Base-by-base conservation (phyloP, 1,140 invertebrate genomes). In the Heliconius congener region DNA sequence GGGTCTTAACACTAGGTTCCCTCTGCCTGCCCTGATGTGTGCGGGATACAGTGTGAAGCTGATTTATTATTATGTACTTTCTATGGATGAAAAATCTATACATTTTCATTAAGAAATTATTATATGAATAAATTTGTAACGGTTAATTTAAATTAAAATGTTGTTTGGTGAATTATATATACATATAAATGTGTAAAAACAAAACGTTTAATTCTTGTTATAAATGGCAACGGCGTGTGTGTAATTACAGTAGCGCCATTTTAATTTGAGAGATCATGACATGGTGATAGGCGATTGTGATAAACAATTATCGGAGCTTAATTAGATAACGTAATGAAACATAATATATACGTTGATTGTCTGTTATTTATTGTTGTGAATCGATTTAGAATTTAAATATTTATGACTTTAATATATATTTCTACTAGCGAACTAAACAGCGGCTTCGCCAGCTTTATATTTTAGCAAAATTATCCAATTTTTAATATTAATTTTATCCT, bases 251-350 rank as follows among this genome's bases (percentile, higher is more conserved):
- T 39, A 42, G 46, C 74, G 70, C 60, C 74, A 76, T 76, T 80
- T 80, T 80, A 80, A 76, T 80, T 76, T 57, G 71, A 27, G 70
- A 30, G 30, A 80, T 72, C 74, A 73, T 80, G 74, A 60, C 74
- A 79, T 37, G 23, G 46, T 76, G 66, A 72, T 52, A 57, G 55
- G 70, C 70, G 37, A 37, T 80, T 80, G 78, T 76, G 66, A 76
- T 80, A 80, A 79, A 76, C 74, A 76, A 80, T 80, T 80, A 57
- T 76, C 11, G 50, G 16, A 30, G 71, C 46, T 57, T 76, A 72
- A 60, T 80, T 80, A 39, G 78, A 71, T 46, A 76, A 37, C 34
- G 74, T 60, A 80, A 72, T 80, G 39, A 79, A 79, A 75, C 57
- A 70, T 74, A 74, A 70, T 74, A 73, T 23, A 57, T 55, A 66